Evolutionary conservation across 30 jellyfish, hydroid and myxozoan species (phyloP), one percentile per base, ranked within the genome.

Genomic region (Turritopsis rubra): DNA sequence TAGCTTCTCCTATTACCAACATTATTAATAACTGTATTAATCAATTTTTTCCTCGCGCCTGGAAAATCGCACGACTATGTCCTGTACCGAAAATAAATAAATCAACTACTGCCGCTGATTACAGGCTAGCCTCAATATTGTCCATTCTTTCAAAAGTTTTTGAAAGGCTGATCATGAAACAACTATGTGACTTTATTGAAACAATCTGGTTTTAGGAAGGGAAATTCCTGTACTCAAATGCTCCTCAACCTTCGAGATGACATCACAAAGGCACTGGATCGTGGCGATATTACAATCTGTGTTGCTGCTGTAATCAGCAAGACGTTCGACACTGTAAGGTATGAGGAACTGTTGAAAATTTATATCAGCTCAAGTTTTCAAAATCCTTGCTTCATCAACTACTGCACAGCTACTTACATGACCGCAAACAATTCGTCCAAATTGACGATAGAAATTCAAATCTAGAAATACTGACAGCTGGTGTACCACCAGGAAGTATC

Each of bases 21-120:
- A 60, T 0, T 18, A 75, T 75, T 24, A 28, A 75, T 76, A 30
- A 1, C 0, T 28, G 16, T 20, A 0, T 75, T 25, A 29, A 30
- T 18, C 22, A 29, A 0, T 9, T 52, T 52, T 30, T 30, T 53
- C 84, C 86, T 13, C 25, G 24, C 17, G 30, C 52, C 19, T 53
- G 76, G 84, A n/a, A 79, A 79, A 31, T 21, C 17, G 84, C 86
- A n/a, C 26, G 75, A n/a, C 52, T 79, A 20, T 20, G 82, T 20
- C 86, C 86, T 0, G 52, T 31, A 24, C 75, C 75, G 21, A 79
- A 79, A 1, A 54, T 31, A 20, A 54, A 54, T 16, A 22, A 52
- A 16, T 1, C 86, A 16, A 16, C 28, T 27, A 21, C 17, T 21
- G 75, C 21, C 23, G 31, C 16, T 31, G 75, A 79, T 24, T 53